phyloP scores from a whole-genome alignment of 2,797 vertebrate genomes.

The Tiaroga cobitis region DNA sequence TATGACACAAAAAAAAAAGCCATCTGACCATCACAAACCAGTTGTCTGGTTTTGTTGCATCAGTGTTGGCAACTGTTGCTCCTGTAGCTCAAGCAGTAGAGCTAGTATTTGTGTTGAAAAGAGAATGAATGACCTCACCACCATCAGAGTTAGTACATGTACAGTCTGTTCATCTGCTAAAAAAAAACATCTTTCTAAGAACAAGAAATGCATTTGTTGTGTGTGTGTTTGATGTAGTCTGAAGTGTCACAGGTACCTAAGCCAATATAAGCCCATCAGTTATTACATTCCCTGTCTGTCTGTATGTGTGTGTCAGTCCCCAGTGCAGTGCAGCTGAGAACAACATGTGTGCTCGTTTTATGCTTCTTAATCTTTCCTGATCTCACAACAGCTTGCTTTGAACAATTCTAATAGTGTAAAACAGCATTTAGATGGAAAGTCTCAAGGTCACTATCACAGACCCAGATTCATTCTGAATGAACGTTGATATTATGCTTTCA shows the following conservation, averaged over 20 bases:
- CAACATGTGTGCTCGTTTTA: conserved; percentile 16
- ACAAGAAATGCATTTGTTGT: neutral
- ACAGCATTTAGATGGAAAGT: conserved; percentile 6
- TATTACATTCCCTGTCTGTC: conserved; percentile 27
- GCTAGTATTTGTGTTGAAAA: neutral
- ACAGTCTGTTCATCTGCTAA: neutral
- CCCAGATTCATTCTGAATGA: neutral
- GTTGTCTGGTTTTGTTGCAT: neutral
- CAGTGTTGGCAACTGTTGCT: neutral
- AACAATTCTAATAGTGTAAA: conserved; percentile 8
- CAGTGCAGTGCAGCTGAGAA: neutral
- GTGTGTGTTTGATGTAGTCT: neutral
- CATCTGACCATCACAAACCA: neutral
- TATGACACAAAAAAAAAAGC: neutral
- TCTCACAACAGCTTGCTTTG: conserved; percentile 19
- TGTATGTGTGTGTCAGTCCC: conserved; percentile 11
- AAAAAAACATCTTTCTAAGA: neutral
- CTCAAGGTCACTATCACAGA: conserved; percentile 15
- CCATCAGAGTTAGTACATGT: neutral
- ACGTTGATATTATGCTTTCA: neutral
- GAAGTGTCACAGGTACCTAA: conserved; percentile 44
- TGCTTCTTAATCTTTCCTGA: neutral
- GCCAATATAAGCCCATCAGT: conserved; percentile 26
- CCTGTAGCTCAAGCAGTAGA: neutral
- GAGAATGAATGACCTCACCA: neutral